Base-by-base conservation (phyloP, 2,888 invertebrate genomes). In the Synergus itoensis region DNA sequence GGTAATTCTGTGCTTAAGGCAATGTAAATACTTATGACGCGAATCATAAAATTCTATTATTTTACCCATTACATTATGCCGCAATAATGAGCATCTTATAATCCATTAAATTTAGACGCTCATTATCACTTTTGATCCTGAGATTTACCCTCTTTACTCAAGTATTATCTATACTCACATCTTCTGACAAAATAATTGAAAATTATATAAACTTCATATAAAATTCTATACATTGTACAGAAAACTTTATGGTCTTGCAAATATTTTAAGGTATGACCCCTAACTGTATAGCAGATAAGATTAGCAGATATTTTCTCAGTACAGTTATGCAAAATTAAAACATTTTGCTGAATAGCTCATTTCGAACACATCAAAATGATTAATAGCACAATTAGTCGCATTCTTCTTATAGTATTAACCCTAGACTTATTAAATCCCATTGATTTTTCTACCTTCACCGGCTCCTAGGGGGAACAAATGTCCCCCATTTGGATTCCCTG, bases 21-120 rank as follows among this genome's bases (percentile, higher is more conserved):
- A 65, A 40, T 40, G 64, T 78, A 65, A 45, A 40, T 65, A 41
- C 21, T 45, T 21, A 64, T 40, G 18, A 65, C 41, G 64, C 64
- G n/a, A 65, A 65, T 41, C 40, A 65, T 65, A 65, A 65, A 65
- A 65, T 40, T 65, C n/a, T 36, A 65, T 65, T 65, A 65, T 65
- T 65, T 8, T n/a, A n/a, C 18, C 28, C 45, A 81, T 76, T 77
- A 73, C 73, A 43, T 60, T 76, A 43, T 60, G 36, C 3, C 45
- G 76, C 41, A 28, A 28, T 28, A 64, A 45, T 76, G 40, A n/a
- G 62, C 75, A 7, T 8, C 3, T 14, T 48, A 28, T 28, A 28
- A 28, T 28, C 28, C 2, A 57, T 77, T 21, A 36, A 73, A 45
- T 28, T 73, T 45, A 73, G 45, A 14, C 18, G 3, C 63, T 40